Evolutionary conservation across 2,797 vertebrate genomes (phyloP).

Genomic region (Intellagama lesueurii): DNA sequence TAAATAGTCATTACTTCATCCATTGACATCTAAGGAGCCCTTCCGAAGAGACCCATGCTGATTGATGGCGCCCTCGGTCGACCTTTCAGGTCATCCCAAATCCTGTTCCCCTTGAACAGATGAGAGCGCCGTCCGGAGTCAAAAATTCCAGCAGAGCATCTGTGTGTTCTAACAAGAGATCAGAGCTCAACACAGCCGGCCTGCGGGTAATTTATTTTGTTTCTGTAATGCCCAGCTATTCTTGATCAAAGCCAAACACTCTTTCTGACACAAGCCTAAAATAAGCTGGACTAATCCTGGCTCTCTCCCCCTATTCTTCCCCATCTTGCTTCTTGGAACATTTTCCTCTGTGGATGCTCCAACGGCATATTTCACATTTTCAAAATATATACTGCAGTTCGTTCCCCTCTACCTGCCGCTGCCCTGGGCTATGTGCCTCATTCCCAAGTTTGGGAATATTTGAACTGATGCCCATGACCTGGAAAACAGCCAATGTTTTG

Average conservation of each 20-base stretch:
- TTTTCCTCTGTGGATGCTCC: too few species aligned
- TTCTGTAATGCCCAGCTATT: background rate
- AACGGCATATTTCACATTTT: background rate
- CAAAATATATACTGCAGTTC: background rate
- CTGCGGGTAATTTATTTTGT: background rate
- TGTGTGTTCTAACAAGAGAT: background rate
- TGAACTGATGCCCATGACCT: background rate
- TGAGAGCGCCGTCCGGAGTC: background rate
- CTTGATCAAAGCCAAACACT: slow-evolving; percentile 20
- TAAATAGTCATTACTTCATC: slow-evolving; percentile 49
- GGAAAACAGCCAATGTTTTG: background rate
- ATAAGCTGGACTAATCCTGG: background rate
- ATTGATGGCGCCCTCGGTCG: background rate
- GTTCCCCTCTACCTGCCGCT: too few species aligned
- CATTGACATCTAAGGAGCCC: slow-evolving; percentile 41
- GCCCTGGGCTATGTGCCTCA: too few species aligned
- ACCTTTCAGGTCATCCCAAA: background rate
- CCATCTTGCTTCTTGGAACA: too few species aligned
- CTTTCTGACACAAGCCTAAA: background rate
- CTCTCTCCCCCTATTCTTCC: background rate
- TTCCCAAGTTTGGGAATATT: background rate
- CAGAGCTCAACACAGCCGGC: background rate
- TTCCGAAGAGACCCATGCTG: background rate
- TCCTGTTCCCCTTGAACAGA: background rate
- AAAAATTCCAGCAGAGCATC: background rate